Evolutionary conservation across 2,113 vertebrate species (phyloP).

Genomic region (Saimiri boliviensis): DNA sequence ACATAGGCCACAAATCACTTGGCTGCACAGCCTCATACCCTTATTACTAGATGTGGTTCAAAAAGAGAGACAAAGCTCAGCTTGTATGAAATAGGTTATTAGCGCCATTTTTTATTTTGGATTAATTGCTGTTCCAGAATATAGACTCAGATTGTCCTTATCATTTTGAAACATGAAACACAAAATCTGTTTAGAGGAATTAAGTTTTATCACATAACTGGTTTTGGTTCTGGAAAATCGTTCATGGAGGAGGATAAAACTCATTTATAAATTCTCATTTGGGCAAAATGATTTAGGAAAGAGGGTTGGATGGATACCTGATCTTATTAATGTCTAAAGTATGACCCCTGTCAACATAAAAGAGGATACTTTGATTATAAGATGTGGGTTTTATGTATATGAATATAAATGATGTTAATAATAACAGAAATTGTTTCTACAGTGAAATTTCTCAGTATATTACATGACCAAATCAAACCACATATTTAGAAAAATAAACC

Average conservation of each 20-base stretch:
- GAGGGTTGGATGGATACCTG: conserved; percentile 68
- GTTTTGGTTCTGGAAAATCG: conserved; percentile 72
- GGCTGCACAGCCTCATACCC: not conserved
- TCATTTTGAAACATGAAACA: conserved; percentile 67
- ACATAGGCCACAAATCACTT: conserved; percentile 22
- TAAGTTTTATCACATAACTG: conserved; percentile 71
- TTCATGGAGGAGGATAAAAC: conserved; percentile 66
- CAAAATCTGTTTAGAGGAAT: conserved; percentile 75
- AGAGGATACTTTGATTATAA: conserved; percentile 65
- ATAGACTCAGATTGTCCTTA: conserved; percentile 59
- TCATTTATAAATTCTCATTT: conserved; percentile 77
- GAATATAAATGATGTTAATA: conserved; percentile 78
- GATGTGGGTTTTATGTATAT: conserved; percentile 74
- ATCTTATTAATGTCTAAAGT: conserved; percentile 77
- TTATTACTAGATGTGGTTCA: conserved; percentile 24
- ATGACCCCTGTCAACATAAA: conserved; percentile 63
- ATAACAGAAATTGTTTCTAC: conserved; percentile 70
- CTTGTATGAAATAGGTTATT: conserved; percentile 63
- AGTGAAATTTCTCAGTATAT: conserved; percentile 68
- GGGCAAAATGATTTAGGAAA: conserved; percentile 71
- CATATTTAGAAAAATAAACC: conserved; percentile 56
- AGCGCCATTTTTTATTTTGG: conserved; percentile 72
- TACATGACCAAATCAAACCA: conserved; percentile 53
- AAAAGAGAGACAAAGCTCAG: conserved; percentile 32
- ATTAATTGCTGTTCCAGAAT: conserved; percentile 71